phyloP scores from a whole-genome alignment of 2,113 vertebrate species.

The Hippocampus comes region DNA sequence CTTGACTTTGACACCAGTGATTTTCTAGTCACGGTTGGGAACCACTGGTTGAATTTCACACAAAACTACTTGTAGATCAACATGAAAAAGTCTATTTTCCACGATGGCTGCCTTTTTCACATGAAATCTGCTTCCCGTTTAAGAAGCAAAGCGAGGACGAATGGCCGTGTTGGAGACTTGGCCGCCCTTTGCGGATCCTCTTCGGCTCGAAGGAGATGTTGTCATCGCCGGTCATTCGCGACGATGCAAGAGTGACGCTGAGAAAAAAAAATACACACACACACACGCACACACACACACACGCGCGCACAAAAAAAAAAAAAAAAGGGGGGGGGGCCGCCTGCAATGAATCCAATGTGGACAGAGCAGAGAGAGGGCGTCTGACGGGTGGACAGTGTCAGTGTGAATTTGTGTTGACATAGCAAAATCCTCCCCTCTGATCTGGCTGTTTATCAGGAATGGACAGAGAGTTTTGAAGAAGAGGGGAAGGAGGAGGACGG shows the following conservation, averaged over 20 bases:
- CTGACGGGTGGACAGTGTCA: constrained; percentile 2
- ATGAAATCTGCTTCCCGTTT: background rate
- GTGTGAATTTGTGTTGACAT: background rate
- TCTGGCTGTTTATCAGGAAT: background rate
- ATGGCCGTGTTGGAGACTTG: background rate
- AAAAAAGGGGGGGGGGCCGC: background rate
- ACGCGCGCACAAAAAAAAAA: background rate
- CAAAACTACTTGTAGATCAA: no score
- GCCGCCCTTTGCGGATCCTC: no score
- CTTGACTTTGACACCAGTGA: no score
- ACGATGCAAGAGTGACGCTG: background rate
- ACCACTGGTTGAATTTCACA: no score
- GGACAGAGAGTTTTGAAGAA: background rate
- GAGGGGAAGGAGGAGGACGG: background rate
- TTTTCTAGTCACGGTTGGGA: no score
- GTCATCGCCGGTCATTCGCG: background rate
- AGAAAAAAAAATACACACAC: no score
- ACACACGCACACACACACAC: background rate
- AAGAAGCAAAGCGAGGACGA: background rate
- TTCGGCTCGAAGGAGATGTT: background rate
- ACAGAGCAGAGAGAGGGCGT: background rate
- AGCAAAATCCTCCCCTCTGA: background rate
- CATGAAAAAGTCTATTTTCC: no score
- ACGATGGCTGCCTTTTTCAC: background rate
- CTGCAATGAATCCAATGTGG: background rate